phyloP scores from a whole-genome alignment of 1,140 invertebrate species.

The Octopus sinensis region DNA sequence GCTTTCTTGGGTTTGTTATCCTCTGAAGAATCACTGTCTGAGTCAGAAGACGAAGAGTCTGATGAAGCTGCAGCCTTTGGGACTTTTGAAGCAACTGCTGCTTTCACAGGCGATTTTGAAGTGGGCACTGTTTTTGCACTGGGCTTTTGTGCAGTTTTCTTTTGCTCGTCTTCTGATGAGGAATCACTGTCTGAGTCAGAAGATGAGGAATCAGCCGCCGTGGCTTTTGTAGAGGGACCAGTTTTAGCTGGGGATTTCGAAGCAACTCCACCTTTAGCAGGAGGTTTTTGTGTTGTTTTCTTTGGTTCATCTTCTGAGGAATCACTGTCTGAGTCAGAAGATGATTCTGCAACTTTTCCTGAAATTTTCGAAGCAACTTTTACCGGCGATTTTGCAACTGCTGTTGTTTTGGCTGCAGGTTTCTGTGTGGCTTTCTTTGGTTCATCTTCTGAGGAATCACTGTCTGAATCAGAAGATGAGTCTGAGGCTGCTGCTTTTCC shows the following conservation, averaged over 20 bases:
- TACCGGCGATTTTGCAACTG: too few species aligned
- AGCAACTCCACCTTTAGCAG: too few species aligned
- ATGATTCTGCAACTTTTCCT: too few species aligned
- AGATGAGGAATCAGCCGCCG: background rate
- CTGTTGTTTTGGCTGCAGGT: background rate
- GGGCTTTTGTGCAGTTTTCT: background rate
- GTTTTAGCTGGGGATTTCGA: too few species aligned
- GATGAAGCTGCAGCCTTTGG: constrained; percentile 9
- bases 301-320: background rate
- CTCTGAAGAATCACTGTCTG: constrained; percentile 19
- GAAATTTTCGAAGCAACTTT: too few species aligned
- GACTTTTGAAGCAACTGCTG: constrained; percentile 11
- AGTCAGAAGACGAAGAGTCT: constrained; percentile 16
- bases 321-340: too few species aligned
- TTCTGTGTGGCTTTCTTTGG: too few species aligned
- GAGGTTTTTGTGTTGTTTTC: too few species aligned
- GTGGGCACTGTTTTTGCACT: constrained; percentile 15
- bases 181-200: constrained; percentile 18
- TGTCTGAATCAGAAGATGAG: background rate
- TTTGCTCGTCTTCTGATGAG: constrained; percentile 10
- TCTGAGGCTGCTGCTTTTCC: constrained; percentile 7
- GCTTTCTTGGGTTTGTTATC: constrained; percentile 16
- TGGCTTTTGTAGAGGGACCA: background rate
- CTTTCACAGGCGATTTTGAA: constrained; percentile 16
- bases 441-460: background rate